Base-by-base conservation (phyloP, 1,140 invertebrate species). In the Bombus superbus region DNA sequence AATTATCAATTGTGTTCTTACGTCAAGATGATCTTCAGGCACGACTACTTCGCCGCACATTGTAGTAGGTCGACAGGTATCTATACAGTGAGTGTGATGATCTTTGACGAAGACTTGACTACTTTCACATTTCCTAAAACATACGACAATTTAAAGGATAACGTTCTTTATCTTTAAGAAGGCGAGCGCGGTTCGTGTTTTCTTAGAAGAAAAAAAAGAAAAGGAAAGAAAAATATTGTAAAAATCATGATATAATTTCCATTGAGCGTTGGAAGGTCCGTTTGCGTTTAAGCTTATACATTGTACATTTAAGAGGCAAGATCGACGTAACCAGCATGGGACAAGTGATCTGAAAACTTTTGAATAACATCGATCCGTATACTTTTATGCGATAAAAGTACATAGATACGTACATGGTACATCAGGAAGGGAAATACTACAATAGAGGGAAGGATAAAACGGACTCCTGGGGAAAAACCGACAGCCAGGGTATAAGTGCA, bases 21-120 rank as follows among this genome's bases (percentile, higher is more conserved):
- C 98, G 94, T 99, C 98, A 71, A 99, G 96, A 96, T 99, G 99
- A 73, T 97, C 96, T 91, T 98, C 97, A 1, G 99, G 99, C 15
- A 99, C 98, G 88, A 96, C 95, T 10, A 99, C 98, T 94, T 99
- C 99, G 0, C 99, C 99, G 94, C 99, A 99, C 96, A 98, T 98
- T 0, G 99, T 99, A 72, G 96, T 96, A 3, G 96, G 92, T 89
- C 97, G 97, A 95, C 99, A 99, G 1, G 96, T 96, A 87, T 98
- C 97, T 89, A 98, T 98, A 93, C 99, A 99, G 93, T 98, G 98
- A 9, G 98, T 97, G 88, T 97, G 96, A 25, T 97, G 97, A 90
- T 97, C 97, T 90, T 97, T 97, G 62, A 98, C 97, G 93, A 98
- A 98, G 3, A 98, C 97, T 94, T 98, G 97, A 28, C 97, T 97